Base-by-base conservation (phyloP, 2,113 vertebrate species). In the Mastomys coucha region DNA sequence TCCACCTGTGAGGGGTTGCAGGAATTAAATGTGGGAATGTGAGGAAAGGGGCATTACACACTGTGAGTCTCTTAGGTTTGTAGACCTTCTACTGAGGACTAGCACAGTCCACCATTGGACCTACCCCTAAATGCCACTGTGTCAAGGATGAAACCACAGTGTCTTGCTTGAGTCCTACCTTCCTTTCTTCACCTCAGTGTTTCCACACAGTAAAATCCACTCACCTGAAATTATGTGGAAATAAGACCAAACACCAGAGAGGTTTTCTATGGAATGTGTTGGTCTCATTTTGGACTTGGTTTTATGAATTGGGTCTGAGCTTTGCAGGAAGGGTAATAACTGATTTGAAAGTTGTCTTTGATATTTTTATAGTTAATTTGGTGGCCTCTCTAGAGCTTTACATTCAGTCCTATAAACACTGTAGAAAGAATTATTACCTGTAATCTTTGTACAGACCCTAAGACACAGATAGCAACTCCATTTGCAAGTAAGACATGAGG, bases 301-400 rank as follows among this genome's bases (percentile, higher is more conserved):
- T 89, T 95, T 56, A 80, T 67, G 10, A 91, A 20, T 63, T 85
- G 76, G 49, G 22, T 92, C 39, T 84, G 42, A 95, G 16, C 42
- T 88, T 97, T 93, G 93, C 36, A 80, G 69, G 67, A 92, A 2
- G 11, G 31, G 24, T 73, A 39, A 58, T 91, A 14, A 67, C 56
- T 75, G 11, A 88, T 88, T 33, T 88, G 45, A 82, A 95, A 72
- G 53, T 96, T 88, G 86, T 94, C 20, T 95, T 94, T 94, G 78
- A 95, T 73, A 72, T 94, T 58, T 97, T 77, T 82, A 31, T 90
- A 16, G 31, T 69, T 87, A 33, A 63, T 88, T 94, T 86, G 51
- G 42, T 86, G 33, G 86, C 36, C 31, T 92, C 31, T 89, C 67
- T 36, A 70, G 5, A 6, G 56, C n/a, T 89, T 81, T 94, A 80